phyloP scores from a whole-genome alignment of 2,888 invertebrate species.

The Amphipoea oculea region DNA sequence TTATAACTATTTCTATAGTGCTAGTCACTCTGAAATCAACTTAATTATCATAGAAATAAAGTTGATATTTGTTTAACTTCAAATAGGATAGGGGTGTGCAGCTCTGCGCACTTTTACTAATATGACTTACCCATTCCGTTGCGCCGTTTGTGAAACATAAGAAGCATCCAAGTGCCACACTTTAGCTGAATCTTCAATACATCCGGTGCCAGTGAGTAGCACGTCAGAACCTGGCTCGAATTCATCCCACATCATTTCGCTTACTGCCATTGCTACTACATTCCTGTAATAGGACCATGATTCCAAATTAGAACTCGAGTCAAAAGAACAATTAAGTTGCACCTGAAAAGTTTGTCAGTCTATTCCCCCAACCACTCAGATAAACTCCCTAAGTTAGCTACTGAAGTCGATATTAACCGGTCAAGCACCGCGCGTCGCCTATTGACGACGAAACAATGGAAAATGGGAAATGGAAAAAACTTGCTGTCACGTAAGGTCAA shows the following conservation, averaged over 20 bases:
- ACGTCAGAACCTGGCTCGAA: conserved; percentile 84
- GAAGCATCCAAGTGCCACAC: conserved; percentile 86
- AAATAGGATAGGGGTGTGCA: too few relatives aligned
- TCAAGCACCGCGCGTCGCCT: too few relatives aligned
- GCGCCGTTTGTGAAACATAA: conserved; percentile 81
- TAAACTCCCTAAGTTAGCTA: background rate
- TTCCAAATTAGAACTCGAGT: background rate
- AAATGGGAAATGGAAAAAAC: too few relatives aligned
- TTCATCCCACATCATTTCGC: conserved; percentile 83
- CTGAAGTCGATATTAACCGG: background rate
- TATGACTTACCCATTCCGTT: conserved; percentile 79
- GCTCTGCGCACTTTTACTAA: too few relatives aligned
- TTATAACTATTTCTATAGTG: too few relatives aligned
- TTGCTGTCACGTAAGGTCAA: too few relatives aligned
- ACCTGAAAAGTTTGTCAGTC: background rate
- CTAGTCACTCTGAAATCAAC: too few relatives aligned
- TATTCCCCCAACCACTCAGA: background rate
- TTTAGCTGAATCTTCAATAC: conserved; percentile 83
- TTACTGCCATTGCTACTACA: conserved; percentile 84
- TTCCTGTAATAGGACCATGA: conserved; percentile 72
- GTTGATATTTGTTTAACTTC: too few relatives aligned
- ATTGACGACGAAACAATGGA: too few relatives aligned
- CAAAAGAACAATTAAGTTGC: background rate
- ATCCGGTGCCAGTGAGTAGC: conserved; percentile 83
- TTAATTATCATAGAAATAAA: too few relatives aligned